Conservation (phyloP, 1,140 invertebrate genomes). For the Chrysomallon squamiferum region DNA sequence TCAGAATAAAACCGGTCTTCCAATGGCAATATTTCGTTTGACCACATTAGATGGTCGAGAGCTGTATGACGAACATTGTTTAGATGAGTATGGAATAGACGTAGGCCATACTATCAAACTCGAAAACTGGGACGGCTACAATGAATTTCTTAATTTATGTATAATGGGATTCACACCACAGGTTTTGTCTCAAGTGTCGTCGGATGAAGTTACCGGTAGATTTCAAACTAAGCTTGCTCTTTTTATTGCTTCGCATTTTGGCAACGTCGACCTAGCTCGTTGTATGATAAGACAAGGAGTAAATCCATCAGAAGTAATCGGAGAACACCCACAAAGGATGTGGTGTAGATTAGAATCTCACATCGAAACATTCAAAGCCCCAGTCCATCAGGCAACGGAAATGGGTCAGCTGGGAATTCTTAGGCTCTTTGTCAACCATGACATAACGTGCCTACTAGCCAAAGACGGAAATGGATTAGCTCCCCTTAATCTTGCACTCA, state of each 20-base stretch:
- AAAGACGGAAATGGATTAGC: slow-evolving; percentile 55
- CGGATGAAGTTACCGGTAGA: slow-evolving; percentile 50
- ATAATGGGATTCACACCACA: slow-evolving; percentile 57
- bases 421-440: slow-evolving; percentile 56
- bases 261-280: slow-evolving; percentile 58
- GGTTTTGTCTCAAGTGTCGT: slow-evolving; percentile 40
- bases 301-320: slow-evolving; percentile 52
- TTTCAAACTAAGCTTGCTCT: slow-evolving; percentile 61
- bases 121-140: slow-evolving; percentile 63
- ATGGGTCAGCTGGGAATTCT: slow-evolving; percentile 55
- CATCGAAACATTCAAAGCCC: slow-evolving; percentile 50
- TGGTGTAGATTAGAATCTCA: slow-evolving; percentile 53
- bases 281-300: slow-evolving; percentile 48
- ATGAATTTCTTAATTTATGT: slow-evolving; percentile 56
- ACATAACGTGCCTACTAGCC: slow-evolving; percentile 55
- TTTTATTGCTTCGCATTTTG: slow-evolving; percentile 60
- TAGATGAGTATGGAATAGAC: slow-evolving; percentile 55
- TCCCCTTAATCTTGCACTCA: slow-evolving; percentile 57
- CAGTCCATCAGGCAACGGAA: slow-evolving; percentile 59
- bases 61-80: slow-evolving; percentile 53
- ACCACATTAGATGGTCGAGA: slow-evolving; percentile 42
- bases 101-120: slow-evolving; percentile 51
- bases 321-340: slow-evolving; percentile 53
- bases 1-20: slow-evolving; percentile 55
- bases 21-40: slow-evolving; percentile 58